Conservation (phyloP, 1,140 invertebrate genomes). For the Trypoxylus dichotomus region DNA sequence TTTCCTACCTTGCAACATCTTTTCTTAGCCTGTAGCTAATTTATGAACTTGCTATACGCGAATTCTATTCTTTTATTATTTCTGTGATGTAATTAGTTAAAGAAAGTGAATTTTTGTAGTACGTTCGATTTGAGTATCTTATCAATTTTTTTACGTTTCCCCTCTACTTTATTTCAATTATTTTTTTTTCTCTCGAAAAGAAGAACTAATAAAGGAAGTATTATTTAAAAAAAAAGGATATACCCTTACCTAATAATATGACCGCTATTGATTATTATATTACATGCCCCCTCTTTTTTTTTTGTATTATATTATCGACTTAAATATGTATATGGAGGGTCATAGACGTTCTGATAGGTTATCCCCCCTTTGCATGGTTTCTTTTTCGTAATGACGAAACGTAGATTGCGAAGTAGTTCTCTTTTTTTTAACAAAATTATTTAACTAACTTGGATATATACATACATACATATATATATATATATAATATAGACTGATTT, state of each 20-base stretch:
- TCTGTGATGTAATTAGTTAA: slow-evolving; percentile 17
- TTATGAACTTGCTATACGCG: neutral
- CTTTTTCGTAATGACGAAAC: neutral
- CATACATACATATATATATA: no score
- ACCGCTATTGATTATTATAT: neutral
- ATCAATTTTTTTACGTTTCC: neutral
- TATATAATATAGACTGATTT: slow-evolving; percentile 7
- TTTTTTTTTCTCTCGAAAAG: neutral
- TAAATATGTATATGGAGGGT: slow-evolving; percentile 16
- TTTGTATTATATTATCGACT: neutral
- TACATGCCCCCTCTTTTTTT: neutral
- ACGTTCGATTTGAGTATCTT: neutral
- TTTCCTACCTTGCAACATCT: neutral
- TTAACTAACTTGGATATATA: neutral
- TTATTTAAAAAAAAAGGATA: neutral
- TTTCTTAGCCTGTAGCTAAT: neutral
- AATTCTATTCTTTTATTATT: slow-evolving; percentile 10
- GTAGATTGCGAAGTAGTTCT: neutral
- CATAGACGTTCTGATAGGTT: neutral
- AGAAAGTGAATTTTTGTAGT: slow-evolving; percentile 8
- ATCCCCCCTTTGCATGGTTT: neutral
- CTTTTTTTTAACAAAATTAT: neutral
- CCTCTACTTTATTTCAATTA: neutral
- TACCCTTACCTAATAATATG: neutral
- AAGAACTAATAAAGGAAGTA: neutral